These are phyloP conservation scores for Oligia fasciuncula DNA, from an alignment of 2,888 invertebrate species.

Conservation along the genomic window DNA sequence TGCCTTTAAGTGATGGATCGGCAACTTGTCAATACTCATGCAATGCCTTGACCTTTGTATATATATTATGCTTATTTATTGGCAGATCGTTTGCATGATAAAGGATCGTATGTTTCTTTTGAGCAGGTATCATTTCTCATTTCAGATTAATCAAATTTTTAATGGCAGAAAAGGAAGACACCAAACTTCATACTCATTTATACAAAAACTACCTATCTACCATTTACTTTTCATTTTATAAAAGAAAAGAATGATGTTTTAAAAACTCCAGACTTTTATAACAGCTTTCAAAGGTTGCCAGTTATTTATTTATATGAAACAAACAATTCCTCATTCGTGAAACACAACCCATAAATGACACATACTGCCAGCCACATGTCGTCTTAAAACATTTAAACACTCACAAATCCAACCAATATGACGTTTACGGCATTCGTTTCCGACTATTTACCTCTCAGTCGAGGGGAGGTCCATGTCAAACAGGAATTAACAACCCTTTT, in stretches of 20 bases:
- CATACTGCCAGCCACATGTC: no score
- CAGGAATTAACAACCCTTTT: background rate
- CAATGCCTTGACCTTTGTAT: constrained; percentile 43
- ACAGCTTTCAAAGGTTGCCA: background rate
- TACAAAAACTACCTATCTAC: background rate
- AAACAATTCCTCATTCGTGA: background rate
- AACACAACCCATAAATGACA: background rate
- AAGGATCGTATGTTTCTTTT: constrained; percentile 36
- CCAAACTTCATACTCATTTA: background rate
- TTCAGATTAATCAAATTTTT: constrained; percentile 30
- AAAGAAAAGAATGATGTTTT: background rate
- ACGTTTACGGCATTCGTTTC: background rate
- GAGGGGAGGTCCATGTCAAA: background rate
- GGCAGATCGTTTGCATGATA: constrained; percentile 43
- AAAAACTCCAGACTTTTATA: background rate
- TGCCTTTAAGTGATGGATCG: constrained; percentile 38
- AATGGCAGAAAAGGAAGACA: constrained; percentile 1
- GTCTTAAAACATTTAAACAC: background rate
- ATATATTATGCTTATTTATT: constrained; percentile 48
- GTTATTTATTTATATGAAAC: background rate
- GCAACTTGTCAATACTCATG: constrained; percentile 40
- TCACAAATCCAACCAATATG: background rate
- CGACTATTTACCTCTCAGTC: background rate
- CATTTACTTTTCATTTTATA: background rate
- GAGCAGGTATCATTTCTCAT: constrained; percentile 36